Conservation (phyloP, 2,113 vertebrate species). For the Cebidichthys violaceus region DNA sequence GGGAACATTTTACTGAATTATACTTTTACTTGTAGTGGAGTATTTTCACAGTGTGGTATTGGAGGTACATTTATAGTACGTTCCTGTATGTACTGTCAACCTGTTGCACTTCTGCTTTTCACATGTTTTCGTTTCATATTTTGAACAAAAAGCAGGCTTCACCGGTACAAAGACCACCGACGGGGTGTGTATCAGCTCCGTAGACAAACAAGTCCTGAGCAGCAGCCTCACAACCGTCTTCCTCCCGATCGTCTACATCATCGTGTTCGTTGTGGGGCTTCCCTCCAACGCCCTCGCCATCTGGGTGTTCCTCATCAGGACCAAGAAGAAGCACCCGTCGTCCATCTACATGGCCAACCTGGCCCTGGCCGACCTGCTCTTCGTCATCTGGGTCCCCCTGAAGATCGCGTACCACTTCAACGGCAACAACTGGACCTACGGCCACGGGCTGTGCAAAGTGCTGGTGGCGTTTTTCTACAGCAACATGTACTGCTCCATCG, state of each 20-base stretch:
- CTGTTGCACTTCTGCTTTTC: conserved; percentile 1
- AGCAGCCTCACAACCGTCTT: conserved; percentile 90
- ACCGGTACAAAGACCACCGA: conserved; percentile 57
- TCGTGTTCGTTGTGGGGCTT: conserved; percentile 89
- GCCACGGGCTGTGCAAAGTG: conserved; percentile 90
- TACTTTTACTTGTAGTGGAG: no score
- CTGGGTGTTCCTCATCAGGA: conserved; percentile 93
- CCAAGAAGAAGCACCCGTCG: conserved; percentile 89
- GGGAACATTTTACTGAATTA: no score
- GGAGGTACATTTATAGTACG: neutral
- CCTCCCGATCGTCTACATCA: conserved; percentile 88
- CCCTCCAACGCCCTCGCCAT: conserved; percentile 91
- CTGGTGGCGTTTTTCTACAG: conserved; percentile 93
- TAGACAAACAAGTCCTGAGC: conserved; percentile 76
- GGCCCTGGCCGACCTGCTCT: conserved; percentile 93
- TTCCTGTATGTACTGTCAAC: neutral
- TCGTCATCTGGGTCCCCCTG: conserved; percentile 91
- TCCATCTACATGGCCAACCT: conserved; percentile 94
- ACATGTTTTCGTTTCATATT: neutral
- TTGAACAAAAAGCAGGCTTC: conserved; percentile 66
- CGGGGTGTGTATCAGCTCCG: conserved; percentile 39
- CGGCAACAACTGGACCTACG: conserved; percentile 92
- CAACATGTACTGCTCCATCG: conserved; percentile 97
- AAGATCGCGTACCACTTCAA: conserved; percentile 96
- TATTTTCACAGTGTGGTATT: no score